Evolutionary conservation across 2,113 vertebrate genomes (phyloP), one percentile per base, ranked within the genome.

Genomic region (Thalassarche chlororhynchos): DNA sequence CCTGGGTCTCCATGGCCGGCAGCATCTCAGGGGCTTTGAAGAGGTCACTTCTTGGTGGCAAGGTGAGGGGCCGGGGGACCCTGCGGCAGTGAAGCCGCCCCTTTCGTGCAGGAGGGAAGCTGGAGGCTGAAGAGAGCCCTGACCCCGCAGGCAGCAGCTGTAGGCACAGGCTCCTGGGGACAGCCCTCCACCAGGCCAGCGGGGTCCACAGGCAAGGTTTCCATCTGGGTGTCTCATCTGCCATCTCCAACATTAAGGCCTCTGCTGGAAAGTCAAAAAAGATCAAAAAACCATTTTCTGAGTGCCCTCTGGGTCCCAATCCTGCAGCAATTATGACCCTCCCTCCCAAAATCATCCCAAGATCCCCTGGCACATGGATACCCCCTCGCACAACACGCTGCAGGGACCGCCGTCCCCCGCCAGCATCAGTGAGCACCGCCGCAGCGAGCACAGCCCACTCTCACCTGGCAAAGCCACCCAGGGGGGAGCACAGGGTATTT

Each of bases 361-460:
- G 36, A 10, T 40, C 10, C 29, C 11, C 42, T 40, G 31, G n/a
- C 54, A 44, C 14, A 8, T 0, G 26, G 58, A 21, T 64, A 21
- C 16, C 15, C 31, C 14, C 40, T 71, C 11, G 3, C n/a, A 46
- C 47, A 40, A 8, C 3, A 9, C 1, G 0, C 18, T n/a, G 28
- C 10, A 5, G 42, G 60, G 24, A 25, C 32, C 0, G 1, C 81
- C 12, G 3, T 38, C 14, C 28, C 38, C 51, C 0, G 0, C 40
- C 13, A 14, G 54, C n/a, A 26, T 2, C 20, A 6, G 23, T 0
- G 13, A 88, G 12, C 28, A 21, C n/a, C 0, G 0, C 10, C 0
- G 0, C 2, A 17, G 54, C 0, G 1, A 71, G 61, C 12, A 2
- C n/a, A 65, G 76, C 49, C 58, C 0, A 1, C 60, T 75, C 51